Percentiles rank a stretch among this genome's conserved stretches.
These are phyloP conservation scores for Phragmatobia fuliginosa DNA, from an alignment of 2,888 invertebrate genomes.

Conservation along the genomic window DNA sequence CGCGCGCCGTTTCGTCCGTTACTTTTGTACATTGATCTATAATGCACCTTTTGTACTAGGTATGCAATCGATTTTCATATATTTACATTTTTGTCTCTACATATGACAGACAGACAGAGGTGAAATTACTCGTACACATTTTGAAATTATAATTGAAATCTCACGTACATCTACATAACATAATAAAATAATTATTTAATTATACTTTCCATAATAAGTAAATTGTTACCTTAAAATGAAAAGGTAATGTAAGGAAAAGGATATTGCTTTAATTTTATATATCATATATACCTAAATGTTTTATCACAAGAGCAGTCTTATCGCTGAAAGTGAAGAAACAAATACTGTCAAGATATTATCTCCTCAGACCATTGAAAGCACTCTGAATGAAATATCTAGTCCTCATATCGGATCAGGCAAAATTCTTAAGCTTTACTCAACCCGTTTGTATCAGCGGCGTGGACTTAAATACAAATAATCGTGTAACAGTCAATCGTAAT, in stretches of 20 bases:
- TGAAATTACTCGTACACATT: no score
- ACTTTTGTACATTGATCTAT: no score
- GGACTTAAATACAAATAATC: conserved; percentile 20
- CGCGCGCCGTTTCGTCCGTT: not conserved
- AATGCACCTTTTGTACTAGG: no score
- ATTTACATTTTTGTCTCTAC: not conserved
- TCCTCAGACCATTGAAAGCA: not conserved
- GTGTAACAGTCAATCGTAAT: conserved; percentile 18
- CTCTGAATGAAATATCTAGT: not conserved
- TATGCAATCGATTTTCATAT: no score
- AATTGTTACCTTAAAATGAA: not conserved
- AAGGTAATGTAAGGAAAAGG: not conserved
- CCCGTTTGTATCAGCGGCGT: not conserved
- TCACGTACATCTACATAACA: not conserved
- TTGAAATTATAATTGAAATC: not conserved
- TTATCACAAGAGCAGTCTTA: no score
- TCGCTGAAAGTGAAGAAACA: no score
- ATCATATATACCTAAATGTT: no score
- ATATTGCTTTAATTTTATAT: not conserved
- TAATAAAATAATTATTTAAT: no score
- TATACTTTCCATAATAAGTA: no score
- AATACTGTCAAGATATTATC: not conserved
- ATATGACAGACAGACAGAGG: not conserved
- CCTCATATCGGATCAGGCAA: not conserved
- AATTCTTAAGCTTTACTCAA: not conserved